Conservation (phyloP, 2,113 vertebrate species). For the Thalassoma bifasciatum region DNA sequence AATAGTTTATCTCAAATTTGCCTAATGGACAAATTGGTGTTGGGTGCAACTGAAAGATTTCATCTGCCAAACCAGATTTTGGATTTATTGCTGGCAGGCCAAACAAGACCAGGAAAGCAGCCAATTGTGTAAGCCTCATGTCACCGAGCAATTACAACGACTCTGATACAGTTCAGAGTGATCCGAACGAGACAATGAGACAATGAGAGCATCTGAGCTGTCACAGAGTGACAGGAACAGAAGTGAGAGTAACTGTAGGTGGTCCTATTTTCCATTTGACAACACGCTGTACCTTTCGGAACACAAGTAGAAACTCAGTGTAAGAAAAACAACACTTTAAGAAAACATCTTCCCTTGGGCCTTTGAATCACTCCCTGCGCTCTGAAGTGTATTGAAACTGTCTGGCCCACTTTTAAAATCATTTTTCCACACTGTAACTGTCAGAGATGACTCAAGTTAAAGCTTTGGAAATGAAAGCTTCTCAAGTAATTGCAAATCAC, state of each 20-base stretch:
- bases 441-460: not conserved
- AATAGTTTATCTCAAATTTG: slow-evolving; percentile 10
- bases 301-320: slow-evolving; percentile 1
- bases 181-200: slow-evolving; percentile 18
- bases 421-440: not conserved
- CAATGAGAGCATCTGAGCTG: slow-evolving; percentile 11
- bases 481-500: too few relatives aligned
- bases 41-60: slow-evolving; percentile 16
- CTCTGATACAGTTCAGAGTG: slow-evolving; percentile 24
- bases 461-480: too few relatives aligned
- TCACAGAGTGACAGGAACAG: not conserved
- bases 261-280: not conserved
- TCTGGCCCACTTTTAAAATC: not conserved
- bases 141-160: slow-evolving; percentile 54
- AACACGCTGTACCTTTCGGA: not conserved
- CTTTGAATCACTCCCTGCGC: not conserved
- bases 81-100: slow-evolving; percentile 14
- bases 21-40: slow-evolving; percentile 4
- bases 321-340: not conserved
- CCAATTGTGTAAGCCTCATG: slow-evolving; percentile 50
- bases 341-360: not conserved
- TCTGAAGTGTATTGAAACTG: slow-evolving; percentile 2
- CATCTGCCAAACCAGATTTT: slow-evolving; percentile 33
- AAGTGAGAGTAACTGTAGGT: slow-evolving; percentile 7
- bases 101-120: slow-evolving; percentile 32